A percentile compares a stretch with the other conserved stretches of the same genome.
These are phyloP conservation scores for Orussus abietinus DNA, from an alignment of 1,140 invertebrate species.

Conservation along the genomic window DNA sequence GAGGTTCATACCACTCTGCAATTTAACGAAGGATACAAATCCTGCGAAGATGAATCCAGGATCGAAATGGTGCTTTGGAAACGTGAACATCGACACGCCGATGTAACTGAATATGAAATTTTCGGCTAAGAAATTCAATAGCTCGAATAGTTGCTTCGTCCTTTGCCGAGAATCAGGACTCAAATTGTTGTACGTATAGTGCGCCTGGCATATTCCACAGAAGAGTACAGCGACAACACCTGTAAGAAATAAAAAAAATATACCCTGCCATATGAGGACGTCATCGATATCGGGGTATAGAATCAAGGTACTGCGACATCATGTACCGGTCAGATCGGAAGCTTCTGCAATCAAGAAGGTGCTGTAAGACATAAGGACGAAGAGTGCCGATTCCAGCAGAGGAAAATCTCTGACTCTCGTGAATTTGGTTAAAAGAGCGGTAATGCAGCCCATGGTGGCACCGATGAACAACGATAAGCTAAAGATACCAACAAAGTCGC, in stretches of 20 bases:
- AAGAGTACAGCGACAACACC: conserved; percentile 95
- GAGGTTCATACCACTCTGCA: background rate
- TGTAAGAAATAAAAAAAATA: conserved; percentile 46
- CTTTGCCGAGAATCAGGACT: conserved; percentile 81
- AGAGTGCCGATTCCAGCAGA: conserved; percentile 91
- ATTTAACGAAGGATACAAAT: conserved; percentile 77
- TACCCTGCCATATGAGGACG: conserved; percentile 12
- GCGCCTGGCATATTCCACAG: conserved; percentile 98
- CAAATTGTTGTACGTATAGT: conserved; percentile 98
- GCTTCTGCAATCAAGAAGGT: conserved; percentile 96
- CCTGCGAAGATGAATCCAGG: conserved; percentile 86
- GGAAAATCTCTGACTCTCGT: conserved; percentile 92
- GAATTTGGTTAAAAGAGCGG: conserved; percentile 94
- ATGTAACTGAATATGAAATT: conserved; percentile 99
- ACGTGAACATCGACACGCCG: conserved; percentile 97
- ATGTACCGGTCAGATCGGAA: conserved; percentile 89
- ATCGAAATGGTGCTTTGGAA: conserved; percentile 92
- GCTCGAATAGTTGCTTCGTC: conserved; percentile 93
- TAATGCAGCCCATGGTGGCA: conserved; percentile 85
- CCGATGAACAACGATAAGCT: conserved; percentile 87
- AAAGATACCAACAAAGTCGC: conserved; percentile 91
- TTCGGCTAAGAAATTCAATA: conserved; percentile 95
- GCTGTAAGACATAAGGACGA: conserved; percentile 96
- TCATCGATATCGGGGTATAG: conserved; percentile 3
- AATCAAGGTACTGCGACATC: too few relatives aligned